Percentiles rank a stretch among this genome's conserved stretches.
These are phyloP conservation scores for Chloroceryle amazona DNA, from an alignment of 2,797 vertebrate genomes.

Conservation along the genomic window DNA sequence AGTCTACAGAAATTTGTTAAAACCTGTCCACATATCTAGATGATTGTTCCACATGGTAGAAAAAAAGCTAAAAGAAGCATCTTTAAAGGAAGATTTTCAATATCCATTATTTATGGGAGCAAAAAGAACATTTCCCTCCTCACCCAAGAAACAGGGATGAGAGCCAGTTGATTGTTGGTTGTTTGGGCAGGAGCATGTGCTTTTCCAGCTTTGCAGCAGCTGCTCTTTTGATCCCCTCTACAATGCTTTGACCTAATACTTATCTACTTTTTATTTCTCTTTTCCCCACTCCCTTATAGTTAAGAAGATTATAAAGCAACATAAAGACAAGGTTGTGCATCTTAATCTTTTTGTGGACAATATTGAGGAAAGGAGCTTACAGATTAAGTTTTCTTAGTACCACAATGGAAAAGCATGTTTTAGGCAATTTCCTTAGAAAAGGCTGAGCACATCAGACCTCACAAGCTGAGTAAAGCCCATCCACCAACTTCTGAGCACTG, in stretches of 20 bases:
- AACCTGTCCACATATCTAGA: not conserved
- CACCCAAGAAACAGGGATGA: not conserved
- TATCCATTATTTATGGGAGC: not conserved
- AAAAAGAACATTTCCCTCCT: not conserved
- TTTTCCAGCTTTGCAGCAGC: not conserved
- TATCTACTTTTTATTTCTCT: not conserved
- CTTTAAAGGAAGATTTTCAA: not conserved
- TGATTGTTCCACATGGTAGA: not conserved
- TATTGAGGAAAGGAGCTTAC: not conserved
- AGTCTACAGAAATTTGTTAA: not conserved
- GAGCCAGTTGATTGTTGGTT: not conserved
- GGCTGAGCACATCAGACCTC: not conserved
- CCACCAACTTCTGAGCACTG: not conserved
- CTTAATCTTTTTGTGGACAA: constrained; percentile 25
- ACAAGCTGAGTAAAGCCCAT: not conserved
- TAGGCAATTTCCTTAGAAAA: not conserved
- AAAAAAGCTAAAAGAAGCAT: not conserved
- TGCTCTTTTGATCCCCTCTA: not conserved
- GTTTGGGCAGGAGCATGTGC: rapidly evolving
- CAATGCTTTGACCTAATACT: not conserved
- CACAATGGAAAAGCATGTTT: not conserved
- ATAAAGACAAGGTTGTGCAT: not conserved
- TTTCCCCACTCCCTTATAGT: not conserved
- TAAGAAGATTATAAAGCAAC: constrained; percentile 27
- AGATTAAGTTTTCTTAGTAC: not conserved